phyloP scores from a whole-genome alignment of 1,140 invertebrate genomes.

The Diachasma alloeum region DNA sequence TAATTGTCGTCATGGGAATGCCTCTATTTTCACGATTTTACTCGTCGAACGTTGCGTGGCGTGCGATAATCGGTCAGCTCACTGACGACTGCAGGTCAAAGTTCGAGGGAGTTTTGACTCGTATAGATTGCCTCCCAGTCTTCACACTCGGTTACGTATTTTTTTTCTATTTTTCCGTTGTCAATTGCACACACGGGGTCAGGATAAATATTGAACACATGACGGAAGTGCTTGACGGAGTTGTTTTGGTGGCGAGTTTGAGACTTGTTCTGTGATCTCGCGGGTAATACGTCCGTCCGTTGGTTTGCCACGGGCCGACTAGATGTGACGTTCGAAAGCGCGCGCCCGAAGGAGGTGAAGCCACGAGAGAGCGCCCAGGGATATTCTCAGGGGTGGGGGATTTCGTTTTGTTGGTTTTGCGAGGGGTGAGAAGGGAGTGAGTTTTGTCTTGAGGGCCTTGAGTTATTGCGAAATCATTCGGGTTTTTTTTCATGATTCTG shows the following conservation, averaged over 20 bases:
- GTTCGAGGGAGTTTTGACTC: slow-evolving; percentile 24
- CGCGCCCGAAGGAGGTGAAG: slow-evolving; percentile 7
- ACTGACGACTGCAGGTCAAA: slow-evolving; percentile 18
- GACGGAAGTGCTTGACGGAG: background rate
- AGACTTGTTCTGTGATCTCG: background rate
- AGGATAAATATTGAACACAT: background rate
- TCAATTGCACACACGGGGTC: background rate
- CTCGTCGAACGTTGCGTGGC: background rate
- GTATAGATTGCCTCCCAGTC: background rate
- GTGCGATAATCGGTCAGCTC: slow-evolving; percentile 18
- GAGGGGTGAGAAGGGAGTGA: background rate
- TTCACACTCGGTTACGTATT: background rate
- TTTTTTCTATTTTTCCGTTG: background rate
- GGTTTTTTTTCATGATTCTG: too few species aligned
- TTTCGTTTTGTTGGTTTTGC: background rate
- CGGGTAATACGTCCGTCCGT: slow-evolving; percentile 12
- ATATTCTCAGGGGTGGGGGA: background rate
- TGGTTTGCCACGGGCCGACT: slow-evolving; percentile 22
- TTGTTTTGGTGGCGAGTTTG: background rate
- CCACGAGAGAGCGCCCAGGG: slow-evolving; percentile 5
- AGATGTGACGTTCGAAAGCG: slow-evolving; percentile 27
- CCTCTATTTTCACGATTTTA: slow-evolving; percentile 16
- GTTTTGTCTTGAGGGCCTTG: background rate
- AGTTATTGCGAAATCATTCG: too few species aligned
- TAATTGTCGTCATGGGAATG: background rate